Percentiles rank a stretch among this genome's conserved stretches.
phyloP scores from a whole-genome alignment of 2,888 invertebrate species.

The Arctia plantaginis region DNA sequence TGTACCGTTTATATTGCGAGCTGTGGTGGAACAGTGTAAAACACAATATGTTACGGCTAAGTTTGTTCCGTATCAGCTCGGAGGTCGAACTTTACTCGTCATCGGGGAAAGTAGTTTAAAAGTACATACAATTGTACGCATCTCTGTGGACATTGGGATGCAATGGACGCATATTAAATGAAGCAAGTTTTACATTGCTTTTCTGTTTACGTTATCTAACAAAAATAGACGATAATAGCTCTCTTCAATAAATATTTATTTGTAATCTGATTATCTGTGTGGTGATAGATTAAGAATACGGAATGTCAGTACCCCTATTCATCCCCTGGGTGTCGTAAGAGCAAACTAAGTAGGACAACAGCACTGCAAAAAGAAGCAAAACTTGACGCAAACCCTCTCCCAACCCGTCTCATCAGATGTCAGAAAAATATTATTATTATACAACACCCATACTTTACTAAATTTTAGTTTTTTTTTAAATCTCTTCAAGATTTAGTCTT shows the following conservation, averaged over 20 bases:
- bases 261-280: too few relatives aligned
- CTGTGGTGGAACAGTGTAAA: slow-evolving; percentile 9
- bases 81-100: slow-evolving; percentile 18
- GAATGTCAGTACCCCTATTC: too few relatives aligned
- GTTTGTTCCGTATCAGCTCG: slow-evolving; percentile 9
- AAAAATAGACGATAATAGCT: neutral
- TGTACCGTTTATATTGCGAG: slow-evolving; percentile 3
- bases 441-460: too few relatives aligned
- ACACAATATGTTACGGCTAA: slow-evolving; percentile 12
- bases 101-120: slow-evolving; percentile 17
- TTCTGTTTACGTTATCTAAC: neutral
- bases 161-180: neutral
- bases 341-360: too few relatives aligned
- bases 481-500: too few relatives aligned
- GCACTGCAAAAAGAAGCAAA: too few relatives aligned
- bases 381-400: too few relatives aligned
- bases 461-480: too few relatives aligned
- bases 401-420: too few relatives aligned
- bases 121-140: slow-evolving; percentile 6
- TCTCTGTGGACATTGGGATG: slow-evolving; percentile 1
- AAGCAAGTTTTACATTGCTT: neutral
- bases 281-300: too few relatives aligned
- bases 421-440: too few relatives aligned
- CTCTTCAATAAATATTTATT: neutral
- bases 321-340: too few relatives aligned